Conservation (phyloP, 2,888 invertebrate species). For the Agriotes lineatus region DNA sequence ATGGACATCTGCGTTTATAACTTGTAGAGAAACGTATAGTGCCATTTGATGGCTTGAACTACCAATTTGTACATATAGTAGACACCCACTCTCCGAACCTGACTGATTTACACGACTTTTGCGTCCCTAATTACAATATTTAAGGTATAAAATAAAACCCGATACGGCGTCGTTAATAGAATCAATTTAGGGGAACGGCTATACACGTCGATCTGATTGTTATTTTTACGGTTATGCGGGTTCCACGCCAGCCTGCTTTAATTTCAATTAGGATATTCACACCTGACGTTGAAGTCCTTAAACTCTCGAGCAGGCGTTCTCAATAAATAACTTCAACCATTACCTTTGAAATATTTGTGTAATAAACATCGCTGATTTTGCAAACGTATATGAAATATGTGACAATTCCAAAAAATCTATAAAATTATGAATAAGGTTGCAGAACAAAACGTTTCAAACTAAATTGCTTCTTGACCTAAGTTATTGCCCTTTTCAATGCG, state of each 20-base stretch:
- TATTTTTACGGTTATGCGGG: slow-evolving; percentile 27
- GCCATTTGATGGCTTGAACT: slow-evolving; percentile 21
- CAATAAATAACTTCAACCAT: background rate
- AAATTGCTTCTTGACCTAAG: no score
- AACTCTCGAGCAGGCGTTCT: background rate
- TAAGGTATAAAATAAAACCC: slow-evolving; percentile 6
- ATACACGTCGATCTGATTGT: slow-evolving; percentile 21
- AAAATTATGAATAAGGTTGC: no score
- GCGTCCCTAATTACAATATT: slow-evolving; percentile 21
- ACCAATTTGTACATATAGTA: slow-evolving; percentile 26
- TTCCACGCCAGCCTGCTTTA: background rate
- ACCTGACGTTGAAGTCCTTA: slow-evolving; percentile 1
- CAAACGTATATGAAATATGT: background rate
- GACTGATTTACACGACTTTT: slow-evolving; percentile 28
- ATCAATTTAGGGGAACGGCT: slow-evolving; percentile 19
- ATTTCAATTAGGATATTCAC: slow-evolving; percentile 21
- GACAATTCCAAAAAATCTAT: no score
- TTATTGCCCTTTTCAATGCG: no score
- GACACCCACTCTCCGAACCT: slow-evolving; percentile 23
- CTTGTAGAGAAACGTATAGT: slow-evolving; percentile 16
- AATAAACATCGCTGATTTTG: background rate
- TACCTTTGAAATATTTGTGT: background rate
- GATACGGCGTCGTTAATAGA: slow-evolving; percentile 21
- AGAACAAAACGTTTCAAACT: no score
- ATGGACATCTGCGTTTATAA: background rate